Evolutionary conservation across 2,113 vertebrate genomes (phyloP).

Genomic region (Chaetops frenatus): DNA sequence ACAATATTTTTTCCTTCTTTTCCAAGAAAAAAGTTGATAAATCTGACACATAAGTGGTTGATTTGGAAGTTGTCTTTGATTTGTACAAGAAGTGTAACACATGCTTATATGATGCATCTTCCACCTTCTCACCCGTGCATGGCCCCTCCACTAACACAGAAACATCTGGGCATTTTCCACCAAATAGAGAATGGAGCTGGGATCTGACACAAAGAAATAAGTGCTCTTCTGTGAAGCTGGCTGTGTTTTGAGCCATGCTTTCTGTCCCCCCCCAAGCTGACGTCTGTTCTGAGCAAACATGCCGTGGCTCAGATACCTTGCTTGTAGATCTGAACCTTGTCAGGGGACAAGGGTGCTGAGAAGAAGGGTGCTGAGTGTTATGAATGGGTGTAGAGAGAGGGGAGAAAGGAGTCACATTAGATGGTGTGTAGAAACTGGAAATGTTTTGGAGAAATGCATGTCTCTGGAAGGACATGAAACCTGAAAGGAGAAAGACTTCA

Average conservation of each 20-base stretch:
- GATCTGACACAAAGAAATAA: background rate
- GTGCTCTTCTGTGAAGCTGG: background rate
- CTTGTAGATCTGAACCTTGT: background rate
- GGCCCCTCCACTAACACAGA: background rate
- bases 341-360: background rate
- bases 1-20: background rate
- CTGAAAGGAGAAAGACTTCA: background rate
- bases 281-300: background rate
- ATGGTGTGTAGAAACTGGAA: background rate
- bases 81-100: background rate
- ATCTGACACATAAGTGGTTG: background rate
- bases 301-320: background rate
- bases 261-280: background rate
- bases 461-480: background rate
- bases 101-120: accelerated
- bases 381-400: background rate
- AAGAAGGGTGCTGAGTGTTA: background rate
- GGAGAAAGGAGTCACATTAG: background rate
- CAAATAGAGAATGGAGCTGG: background rate
- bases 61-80: background rate
- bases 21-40: background rate
- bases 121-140: background rate
- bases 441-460: background rate
- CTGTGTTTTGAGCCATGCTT: background rate
- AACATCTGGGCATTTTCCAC: background rate